Evolutionary conservation across 1,140 invertebrate species (phyloP).

Genomic region (Nixonia krombeini): DNA sequence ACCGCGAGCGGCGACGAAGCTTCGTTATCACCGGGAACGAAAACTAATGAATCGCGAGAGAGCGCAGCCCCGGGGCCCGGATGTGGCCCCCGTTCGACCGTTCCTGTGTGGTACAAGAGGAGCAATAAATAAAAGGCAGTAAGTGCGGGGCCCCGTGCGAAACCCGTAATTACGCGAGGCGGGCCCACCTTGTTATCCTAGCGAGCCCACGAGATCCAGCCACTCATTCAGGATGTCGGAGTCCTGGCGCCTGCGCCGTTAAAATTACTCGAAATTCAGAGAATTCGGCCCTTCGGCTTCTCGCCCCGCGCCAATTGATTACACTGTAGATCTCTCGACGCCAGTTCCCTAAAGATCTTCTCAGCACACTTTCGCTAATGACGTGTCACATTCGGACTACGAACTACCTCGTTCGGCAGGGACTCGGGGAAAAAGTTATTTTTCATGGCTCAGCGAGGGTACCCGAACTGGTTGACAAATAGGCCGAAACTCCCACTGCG

Average conservation of each 20-base stretch:
- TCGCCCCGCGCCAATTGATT: constrained; percentile 53
- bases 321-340: constrained; percentile 46
- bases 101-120: constrained; percentile 61
- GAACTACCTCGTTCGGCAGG: constrained; percentile 42
- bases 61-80: constrained; percentile 59
- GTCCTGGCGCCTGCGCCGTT: constrained; percentile 69
- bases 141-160: constrained; percentile 70
- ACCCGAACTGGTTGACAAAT: no score
- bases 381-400: no score
- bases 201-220: constrained; percentile 54
- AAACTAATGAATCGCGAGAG: constrained; percentile 61
- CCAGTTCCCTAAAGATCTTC: constrained; percentile 36
- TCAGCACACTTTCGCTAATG: constrained; percentile 46
- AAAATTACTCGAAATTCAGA: constrained; percentile 70
- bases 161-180: constrained; percentile 71
- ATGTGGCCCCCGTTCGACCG: constrained; percentile 62
- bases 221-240: constrained; percentile 65
- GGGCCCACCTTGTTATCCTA: constrained; percentile 70
- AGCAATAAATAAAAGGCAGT: constrained; percentile 72
- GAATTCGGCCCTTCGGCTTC: constrained; percentile 61
- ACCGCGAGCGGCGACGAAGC: no score
- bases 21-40: no score
- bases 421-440: no score
- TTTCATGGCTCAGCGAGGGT: no score
- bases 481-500: no score